phyloP scores from a whole-genome alignment of 2,888 invertebrate species.

The Crepidodera aurea region DNA sequence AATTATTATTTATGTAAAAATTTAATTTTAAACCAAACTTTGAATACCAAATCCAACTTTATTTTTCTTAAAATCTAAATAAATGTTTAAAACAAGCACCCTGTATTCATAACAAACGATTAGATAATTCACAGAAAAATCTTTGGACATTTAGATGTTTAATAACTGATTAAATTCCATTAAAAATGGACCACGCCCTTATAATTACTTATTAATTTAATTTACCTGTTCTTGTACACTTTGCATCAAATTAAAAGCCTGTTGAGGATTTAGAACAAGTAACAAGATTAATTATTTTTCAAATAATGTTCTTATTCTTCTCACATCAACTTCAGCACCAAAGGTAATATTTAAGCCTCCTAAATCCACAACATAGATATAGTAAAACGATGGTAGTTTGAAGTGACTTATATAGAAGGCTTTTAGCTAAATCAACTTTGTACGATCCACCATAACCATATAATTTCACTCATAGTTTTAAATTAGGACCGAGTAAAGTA shows the following conservation, averaged over 20 bases:
- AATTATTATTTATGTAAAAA: neutral
- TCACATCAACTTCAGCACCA: constrained; percentile 56
- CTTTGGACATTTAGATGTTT: constrained; percentile 5
- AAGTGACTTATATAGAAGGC: constrained; percentile 49
- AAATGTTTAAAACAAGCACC: neutral
- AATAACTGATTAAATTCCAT: no score
- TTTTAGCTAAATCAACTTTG: constrained; percentile 59
- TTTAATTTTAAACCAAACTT: neutral
- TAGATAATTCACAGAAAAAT: constrained; percentile 2
- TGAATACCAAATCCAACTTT: neutral
- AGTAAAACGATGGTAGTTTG: constrained; percentile 50
- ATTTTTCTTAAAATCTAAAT: neutral
- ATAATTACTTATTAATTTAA: no score
- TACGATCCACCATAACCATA: constrained; percentile 70
- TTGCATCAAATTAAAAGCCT: no score
- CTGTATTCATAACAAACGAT: neutral
- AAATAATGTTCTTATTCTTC: constrained; percentile 53
- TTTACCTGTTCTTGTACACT: no score
- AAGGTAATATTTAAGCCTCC: constrained; percentile 54
- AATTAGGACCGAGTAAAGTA: constrained; percentile 58
- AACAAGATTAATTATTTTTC: no score
- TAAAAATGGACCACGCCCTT: no score
- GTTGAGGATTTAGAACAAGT: no score
- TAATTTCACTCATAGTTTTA: constrained; percentile 60
- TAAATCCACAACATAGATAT: constrained; percentile 56